Base-by-base conservation (phyloP, 1,140 invertebrate genomes). In the Drosophila ercepeae region DNA sequence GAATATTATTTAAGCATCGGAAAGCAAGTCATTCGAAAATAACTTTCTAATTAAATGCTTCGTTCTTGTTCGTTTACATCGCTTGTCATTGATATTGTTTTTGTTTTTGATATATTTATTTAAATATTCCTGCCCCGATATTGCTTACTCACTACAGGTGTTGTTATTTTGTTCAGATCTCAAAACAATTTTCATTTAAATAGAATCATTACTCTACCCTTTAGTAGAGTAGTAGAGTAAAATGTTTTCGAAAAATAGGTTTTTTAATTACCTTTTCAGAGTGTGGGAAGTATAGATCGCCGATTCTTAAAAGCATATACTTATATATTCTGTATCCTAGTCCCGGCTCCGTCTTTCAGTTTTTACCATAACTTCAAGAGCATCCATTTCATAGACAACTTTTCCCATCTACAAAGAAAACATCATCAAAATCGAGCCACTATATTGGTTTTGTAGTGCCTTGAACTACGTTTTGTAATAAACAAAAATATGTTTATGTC, bases 401-500 rank as follows among this genome's bases (percentile, higher is more conserved):
- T 9, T 9, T 29, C 27, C 9, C 8, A 29, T 29, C 27, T 32
- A n/a, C 1, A 32, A 32, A 11, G 29, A 9, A 11, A 32, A 3
- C 11, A 32, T 3, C 25, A 7, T 27, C 2, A 32, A 11, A 11
- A 32, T 32, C 9, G 4, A 32, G 8, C 29, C 29, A 11, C 29
- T 32, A n/a, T 45, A 27, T 41, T 71, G 27, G 52, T 49, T 45
- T 63, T 69, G 9, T 25, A 11, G 16, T 19, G n/a, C 2, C 36
- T 6, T 13, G n/a, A 3, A 39, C 6, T 39, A 39, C 36, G 36
- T 42, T 50, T 44, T 14, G 34, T 59, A 59, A 74, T 75, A 74
- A 74, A 75, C 71, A 74, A 75, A 74, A 74, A 74, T 67, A 75
- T 70, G 61, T 73, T 73, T 73, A 61, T 54, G 50, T 49, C 21